Base-by-base conservation (phyloP, 64 coral and sea anemone genomes). In the Montipora capricornis region DNA sequence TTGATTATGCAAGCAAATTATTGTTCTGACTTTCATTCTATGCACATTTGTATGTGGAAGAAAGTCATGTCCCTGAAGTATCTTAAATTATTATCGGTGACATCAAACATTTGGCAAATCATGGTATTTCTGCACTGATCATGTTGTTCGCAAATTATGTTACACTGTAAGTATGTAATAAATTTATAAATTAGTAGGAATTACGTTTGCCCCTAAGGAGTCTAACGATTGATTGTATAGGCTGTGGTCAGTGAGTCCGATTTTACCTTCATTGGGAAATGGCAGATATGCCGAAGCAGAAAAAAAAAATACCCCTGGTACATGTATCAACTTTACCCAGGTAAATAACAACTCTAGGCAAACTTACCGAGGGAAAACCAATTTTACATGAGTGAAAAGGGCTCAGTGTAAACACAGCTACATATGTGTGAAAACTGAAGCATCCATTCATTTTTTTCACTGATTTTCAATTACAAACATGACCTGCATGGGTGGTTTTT, bases 91-190 rank as follows among this genome's bases (percentile, higher is more conserved):
- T 69, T 69, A 69, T 69, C 5, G 10, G 67, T 69, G 67, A 69
- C 67, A 69, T 69, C 67, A 69, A 69, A 69, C 67, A 69, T 69
- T 15, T 69, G 67, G 67, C 67, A 69, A 69, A 69, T 69, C 14
- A 20, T 69, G 67, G 67, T 69, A 69, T 69, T 17, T 69, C 16
- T 69, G 67, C 4, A 69, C 10, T 69, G 67, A 69, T 69, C 16
- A 69, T 69, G 67, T 69, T 69, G 13, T 69, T 69, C 53, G 11
- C 53, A 57, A 57, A 57, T 57, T 57, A 57, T 57, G 53, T 57
- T 57, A 0, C 0, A 57, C 37, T 57, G 53, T 57, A 57, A 57
- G 53, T 57, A 57, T 57, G 11, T 57, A 57, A 57, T 8, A 57
- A 57, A 57, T 57, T 57, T 37, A 57, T 57, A 57, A 57, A 57